Conservation (phyloP, 2,797 vertebrate species). For the Platyrinchus mystaceus region DNA sequence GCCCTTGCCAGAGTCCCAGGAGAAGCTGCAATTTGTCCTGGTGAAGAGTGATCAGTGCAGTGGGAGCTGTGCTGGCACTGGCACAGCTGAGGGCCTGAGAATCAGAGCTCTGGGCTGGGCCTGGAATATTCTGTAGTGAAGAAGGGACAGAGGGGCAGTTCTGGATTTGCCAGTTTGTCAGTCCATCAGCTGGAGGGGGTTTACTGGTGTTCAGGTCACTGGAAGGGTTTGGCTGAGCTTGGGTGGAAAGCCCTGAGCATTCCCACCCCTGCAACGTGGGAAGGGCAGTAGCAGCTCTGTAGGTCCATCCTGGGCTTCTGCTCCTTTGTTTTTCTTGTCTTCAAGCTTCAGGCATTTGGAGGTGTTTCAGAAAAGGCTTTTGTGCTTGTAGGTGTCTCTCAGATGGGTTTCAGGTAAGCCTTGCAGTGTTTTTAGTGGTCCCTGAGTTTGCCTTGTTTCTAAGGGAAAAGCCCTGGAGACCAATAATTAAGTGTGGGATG, state of each 20-base stretch:
- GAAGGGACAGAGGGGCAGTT: fast-evolving
- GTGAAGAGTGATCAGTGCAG: neutral
- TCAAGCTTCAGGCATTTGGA: neutral
- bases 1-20: neutral
- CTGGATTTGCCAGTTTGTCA: neutral
- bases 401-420: neutral
- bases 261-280: neutral
- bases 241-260: neutral
- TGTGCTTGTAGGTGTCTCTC: neutral
- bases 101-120: neutral
- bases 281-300: neutral
- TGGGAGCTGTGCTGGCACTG: neutral
- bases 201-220: fast-evolving
- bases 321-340: neutral
- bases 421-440: neutral
- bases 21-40: neutral
- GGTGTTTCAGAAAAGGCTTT: neutral
- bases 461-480: neutral
- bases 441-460: neutral
- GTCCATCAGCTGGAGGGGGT: neutral
- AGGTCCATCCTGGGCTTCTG: neutral
- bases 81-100: neutral
- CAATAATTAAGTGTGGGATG: neutral
- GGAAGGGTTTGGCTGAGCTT: neutral
- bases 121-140: neutral